phyloP scores from a whole-genome alignment of 1,140 invertebrate genomes.

The Wasmannia auropunctata region DNA sequence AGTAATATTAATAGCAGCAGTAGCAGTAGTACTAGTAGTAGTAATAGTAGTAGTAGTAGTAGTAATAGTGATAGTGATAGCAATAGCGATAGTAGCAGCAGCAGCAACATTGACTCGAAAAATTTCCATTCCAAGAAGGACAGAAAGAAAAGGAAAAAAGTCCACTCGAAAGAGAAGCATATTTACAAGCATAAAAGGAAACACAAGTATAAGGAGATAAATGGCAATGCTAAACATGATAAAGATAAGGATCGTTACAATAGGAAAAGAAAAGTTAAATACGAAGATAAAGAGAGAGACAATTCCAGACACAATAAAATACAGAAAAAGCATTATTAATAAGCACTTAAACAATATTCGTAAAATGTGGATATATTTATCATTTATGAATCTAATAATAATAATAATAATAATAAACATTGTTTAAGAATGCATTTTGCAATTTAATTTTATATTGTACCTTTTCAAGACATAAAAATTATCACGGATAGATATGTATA shows the following conservation, averaged over 20 bases:
- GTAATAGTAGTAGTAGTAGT: constrained; percentile 41
- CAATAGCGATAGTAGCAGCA: not conserved
- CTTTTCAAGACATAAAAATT: not conserved
- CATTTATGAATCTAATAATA: constrained; percentile 17
- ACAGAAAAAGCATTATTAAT: constrained; percentile 3
- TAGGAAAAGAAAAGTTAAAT: constrained; percentile 66
- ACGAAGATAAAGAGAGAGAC: constrained; percentile 68
- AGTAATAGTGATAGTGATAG: constrained; percentile 24
- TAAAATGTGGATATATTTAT: not conserved
- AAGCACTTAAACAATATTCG: not conserved
- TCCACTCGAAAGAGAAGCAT: not conserved
- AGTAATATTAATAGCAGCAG: constrained; percentile 42
- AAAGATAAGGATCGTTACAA: constrained; percentile 34
- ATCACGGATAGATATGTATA: not conserved
- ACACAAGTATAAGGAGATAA: constrained; percentile 70
- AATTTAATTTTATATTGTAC: constrained; percentile 9
- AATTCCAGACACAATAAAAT: constrained; percentile 10
- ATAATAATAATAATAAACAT: constrained; percentile 29
- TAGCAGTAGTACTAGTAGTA: constrained; percentile 6
- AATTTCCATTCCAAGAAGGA: constrained; percentile 18
- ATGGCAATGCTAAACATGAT: constrained; percentile 59
- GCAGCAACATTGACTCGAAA: constrained; percentile 24
- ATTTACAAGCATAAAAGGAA: constrained; percentile 66
- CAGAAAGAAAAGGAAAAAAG: constrained; percentile 41
- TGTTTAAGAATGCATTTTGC: not conserved